Evolutionary conservation across 1,140 invertebrate species (phyloP), one percentile per base, ranked within the genome.

Genomic region (Trichomalopsis sarcophagae): DNA sequence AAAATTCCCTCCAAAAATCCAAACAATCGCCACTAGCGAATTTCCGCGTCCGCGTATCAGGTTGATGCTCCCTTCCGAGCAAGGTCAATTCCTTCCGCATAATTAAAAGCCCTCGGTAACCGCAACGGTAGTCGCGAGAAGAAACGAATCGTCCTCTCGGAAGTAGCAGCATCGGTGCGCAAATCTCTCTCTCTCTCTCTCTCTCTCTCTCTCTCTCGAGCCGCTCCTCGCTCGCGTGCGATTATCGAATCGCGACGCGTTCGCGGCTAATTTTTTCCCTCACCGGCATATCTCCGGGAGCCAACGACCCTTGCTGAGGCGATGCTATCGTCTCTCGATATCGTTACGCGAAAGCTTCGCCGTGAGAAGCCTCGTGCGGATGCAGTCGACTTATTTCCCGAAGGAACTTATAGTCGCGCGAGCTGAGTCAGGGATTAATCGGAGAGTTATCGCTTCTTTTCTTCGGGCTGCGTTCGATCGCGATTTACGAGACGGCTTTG

Each of bases 211-310:
- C 27, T 2, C 27, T 27, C 23, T 30, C 27, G 10, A 9, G 40
- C 40, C 68, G 68, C 68, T 27, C 23, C 68, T 30, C 4, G 75
- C 71, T 82, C 47, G 44, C 50, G 73, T 68, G 81, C 33, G 13
- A 82, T 82, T 82, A 82, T 76, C 73, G 55, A 76, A 40, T 82
- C 21, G 81, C 47, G 75, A 27, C n/a, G 40, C n/a, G 40, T 55
- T 77, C 23, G 75, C 75, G 40, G n/a, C 21, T 36, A 75, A n/a
- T 47, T 17, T 55, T 78, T 66, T 66, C 13, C 33, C 40, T 9
- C 40, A 44, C 33, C 21, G 6, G 47, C 76, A 66, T 17, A 0
- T 36, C 33, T 36, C 33, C 33, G 44, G 50, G 55, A 27, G 76
- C 68, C 81, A 82, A 44, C 66, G 47, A 73, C 69, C 71, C n/a